These are phyloP conservation scores for Himalopsyche kuldschensis DNA, from an alignment of 2,888 invertebrate species.

Conservation along the genomic window DNA sequence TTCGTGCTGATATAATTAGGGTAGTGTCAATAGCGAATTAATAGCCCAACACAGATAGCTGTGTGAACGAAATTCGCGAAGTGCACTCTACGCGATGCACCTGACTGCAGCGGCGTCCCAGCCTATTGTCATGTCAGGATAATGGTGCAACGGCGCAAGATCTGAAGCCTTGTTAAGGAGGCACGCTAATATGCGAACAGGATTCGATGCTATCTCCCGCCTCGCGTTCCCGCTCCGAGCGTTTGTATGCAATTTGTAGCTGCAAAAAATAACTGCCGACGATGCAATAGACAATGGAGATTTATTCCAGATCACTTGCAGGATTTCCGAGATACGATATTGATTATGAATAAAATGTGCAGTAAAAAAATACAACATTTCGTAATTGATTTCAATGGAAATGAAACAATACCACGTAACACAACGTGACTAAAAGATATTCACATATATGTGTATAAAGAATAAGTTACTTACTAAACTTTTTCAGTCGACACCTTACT, in stretches of 20 bases:
- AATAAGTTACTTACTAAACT: too few species aligned
- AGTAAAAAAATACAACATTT: not conserved
- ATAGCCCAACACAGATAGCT: not conserved
- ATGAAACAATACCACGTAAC: too few species aligned
- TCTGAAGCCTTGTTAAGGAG: not conserved
- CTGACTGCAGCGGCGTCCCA: not conserved
- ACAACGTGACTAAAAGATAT: too few species aligned
- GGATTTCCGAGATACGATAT: not conserved
- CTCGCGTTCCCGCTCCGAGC: not conserved
- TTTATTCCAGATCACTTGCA: not conserved
- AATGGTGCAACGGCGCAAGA: not conserved
- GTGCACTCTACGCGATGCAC: not conserved
- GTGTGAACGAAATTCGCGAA: not conserved
- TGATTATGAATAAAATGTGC: not conserved
- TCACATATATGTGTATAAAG: too few species aligned
- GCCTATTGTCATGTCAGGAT: not conserved
- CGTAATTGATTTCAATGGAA: not conserved
- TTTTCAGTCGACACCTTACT: too few species aligned
- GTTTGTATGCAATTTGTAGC: conserved; percentile 1
- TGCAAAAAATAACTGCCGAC: not conserved
- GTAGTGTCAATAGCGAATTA: not conserved
- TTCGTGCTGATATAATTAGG: not conserved
- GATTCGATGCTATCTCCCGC: not conserved
- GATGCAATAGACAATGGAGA: not conserved
- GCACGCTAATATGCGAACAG: conserved; percentile 21